phyloP scores from a whole-genome alignment of 1,140 invertebrate genomes.

The Melitaea cinxia region DNA sequence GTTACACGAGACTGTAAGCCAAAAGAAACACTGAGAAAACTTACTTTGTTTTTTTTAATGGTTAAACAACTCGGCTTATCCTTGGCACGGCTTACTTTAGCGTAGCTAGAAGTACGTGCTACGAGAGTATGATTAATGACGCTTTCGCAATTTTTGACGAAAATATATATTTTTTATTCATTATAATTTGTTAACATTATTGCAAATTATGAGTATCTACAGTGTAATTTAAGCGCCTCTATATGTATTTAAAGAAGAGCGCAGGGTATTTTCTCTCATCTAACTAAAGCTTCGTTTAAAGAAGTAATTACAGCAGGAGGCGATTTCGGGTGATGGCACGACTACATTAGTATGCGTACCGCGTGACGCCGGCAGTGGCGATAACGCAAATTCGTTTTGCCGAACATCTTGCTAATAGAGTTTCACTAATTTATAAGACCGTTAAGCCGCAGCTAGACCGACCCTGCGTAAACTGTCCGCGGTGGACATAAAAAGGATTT shows the following conservation, averaged over 20 bases:
- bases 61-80: constrained; percentile 38
- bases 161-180: constrained; percentile 27
- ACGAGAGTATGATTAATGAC: constrained; percentile 39
- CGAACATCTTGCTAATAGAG: constrained; percentile 81
- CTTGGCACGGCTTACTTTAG: constrained; percentile 34
- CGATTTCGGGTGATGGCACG: constrained; percentile 61
- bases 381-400: constrained; percentile 81
- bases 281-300: constrained; percentile 67
- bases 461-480: constrained; percentile 73
- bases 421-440: constrained; percentile 81
- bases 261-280: constrained; percentile 55
- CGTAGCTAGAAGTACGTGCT: constrained; percentile 35
- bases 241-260: constrained; percentile 24
- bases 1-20: constrained; percentile 22
- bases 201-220: not conserved
- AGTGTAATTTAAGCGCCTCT: constrained; percentile 6
- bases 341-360: constrained; percentile 71
- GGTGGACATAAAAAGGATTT: constrained; percentile 75
- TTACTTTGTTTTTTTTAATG: constrained; percentile 38
- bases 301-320: constrained; percentile 74
- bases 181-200: constrained; percentile 21
- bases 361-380: constrained; percentile 68
- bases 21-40: constrained; percentile 30
- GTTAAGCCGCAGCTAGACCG: constrained; percentile 69
- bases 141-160: constrained; percentile 25